Evolutionary conservation across 2,888 invertebrate genomes (phyloP).

Genomic region (Stenoptilia bipunctidactyla): DNA sequence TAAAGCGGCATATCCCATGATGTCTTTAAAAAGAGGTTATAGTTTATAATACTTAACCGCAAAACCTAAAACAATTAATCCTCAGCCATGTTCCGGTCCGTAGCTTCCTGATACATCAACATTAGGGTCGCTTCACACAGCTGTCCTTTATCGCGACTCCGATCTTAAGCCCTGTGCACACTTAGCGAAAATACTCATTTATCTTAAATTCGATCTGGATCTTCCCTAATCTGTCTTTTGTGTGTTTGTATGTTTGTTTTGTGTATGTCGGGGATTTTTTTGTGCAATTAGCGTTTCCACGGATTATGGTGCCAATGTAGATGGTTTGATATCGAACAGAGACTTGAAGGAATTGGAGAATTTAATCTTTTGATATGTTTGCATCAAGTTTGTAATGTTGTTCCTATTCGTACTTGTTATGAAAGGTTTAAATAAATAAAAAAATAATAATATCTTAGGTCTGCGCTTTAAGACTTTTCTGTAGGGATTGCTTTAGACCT

Average conservation of each 20-base stretch:
- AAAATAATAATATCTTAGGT: too few species aligned
- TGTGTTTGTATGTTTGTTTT: conserved; percentile 47
- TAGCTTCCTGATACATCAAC: conserved; percentile 29
- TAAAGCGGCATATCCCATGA: too few species aligned
- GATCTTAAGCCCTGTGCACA: conserved; percentile 58
- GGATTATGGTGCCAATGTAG: conserved; percentile 49
- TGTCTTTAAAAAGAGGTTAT: too few species aligned
- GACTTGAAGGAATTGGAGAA: conserved; percentile 26
- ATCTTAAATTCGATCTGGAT: conserved; percentile 67
- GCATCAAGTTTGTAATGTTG: too few species aligned
- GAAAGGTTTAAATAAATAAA: too few species aligned
- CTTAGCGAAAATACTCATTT: conserved; percentile 64
- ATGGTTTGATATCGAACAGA: conserved; percentile 18
- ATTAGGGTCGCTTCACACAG: conserved; percentile 39
- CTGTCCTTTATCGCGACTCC: conserved; percentile 49
- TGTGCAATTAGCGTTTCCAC: conserved; percentile 55
- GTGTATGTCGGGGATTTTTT: conserved; percentile 43
- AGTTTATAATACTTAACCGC: too few species aligned
- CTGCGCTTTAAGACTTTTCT: too few species aligned
- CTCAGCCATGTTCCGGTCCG: not conserved
- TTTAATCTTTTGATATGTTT: conserved; percentile 20
- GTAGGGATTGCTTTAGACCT: too few species aligned
- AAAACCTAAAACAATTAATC: too few species aligned
- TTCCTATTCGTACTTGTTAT: too few species aligned
- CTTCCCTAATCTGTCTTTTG: conserved; percentile 64